Percentiles rank a stretch among this genome's conserved stretches.
These are phyloP conservation scores for Invenusta paracnida DNA, from an alignment of 2,888 invertebrate species.

Conservation along the genomic window DNA sequence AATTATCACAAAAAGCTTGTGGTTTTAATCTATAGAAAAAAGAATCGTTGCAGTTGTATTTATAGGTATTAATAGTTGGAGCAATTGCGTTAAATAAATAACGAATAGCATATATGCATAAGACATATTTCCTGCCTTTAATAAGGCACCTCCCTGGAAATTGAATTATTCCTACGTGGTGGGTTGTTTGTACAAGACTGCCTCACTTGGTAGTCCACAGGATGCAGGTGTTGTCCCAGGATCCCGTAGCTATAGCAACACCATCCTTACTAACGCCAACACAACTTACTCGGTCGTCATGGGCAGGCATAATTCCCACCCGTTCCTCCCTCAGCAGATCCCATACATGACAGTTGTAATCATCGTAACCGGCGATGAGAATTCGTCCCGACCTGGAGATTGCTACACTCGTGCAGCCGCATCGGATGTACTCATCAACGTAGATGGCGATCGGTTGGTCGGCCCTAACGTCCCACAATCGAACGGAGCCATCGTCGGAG, in stretches of 20 bases:
- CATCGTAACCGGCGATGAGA: constrained; percentile 41
- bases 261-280: constrained; percentile 42
- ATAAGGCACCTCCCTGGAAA: too few relatives aligned
- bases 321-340: constrained; percentile 43
- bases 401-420: constrained; percentile 41
- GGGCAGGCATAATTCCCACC: constrained; percentile 42
- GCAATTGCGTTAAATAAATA: too few relatives aligned
- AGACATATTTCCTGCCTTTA: too few relatives aligned
- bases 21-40: too few relatives aligned
- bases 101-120: too few relatives aligned
- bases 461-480: constrained; percentile 39
- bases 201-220: constrained; percentile 42
- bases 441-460: constrained; percentile 41
- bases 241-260: constrained; percentile 41
- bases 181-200: background rate
- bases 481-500: constrained; percentile 41
- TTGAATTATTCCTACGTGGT: background rate
- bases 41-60: too few relatives aligned
- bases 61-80: too few relatives aligned
- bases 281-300: constrained; percentile 43
- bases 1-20: background rate
- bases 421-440: constrained; percentile 37
- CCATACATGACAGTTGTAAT: constrained; percentile 43
- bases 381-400: constrained; percentile 35
- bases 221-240: constrained; percentile 41